Evolutionary conservation across 2,797 vertebrate species (phyloP), one percentile per base, ranked within the genome.

Genomic region (Salarias fasciatus): DNA sequence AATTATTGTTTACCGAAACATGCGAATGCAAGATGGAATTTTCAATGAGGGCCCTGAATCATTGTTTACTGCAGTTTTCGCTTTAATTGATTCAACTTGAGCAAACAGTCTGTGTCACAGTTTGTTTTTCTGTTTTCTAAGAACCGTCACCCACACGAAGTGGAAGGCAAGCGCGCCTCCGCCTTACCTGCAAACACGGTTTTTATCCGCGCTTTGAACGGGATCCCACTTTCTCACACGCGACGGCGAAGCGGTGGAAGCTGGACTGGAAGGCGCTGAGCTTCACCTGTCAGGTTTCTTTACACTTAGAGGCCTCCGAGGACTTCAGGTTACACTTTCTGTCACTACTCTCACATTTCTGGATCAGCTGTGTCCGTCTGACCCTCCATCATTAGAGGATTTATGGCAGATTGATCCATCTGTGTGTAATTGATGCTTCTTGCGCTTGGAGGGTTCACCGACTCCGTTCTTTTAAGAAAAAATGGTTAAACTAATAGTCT

Each of bases 51-150:
- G 30, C 63, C 41, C 50, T n/a, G 31, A 86, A 86, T 83, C 69
- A 56, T 47, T 31, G 56, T 62, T 69, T 66, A 31, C 56, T 61
- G 53, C 72, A 36, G 6, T 81, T 69, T 85, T 68, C 47, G 29
- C 83, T 89, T 88, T 82, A 92, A 91, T 90, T 79, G 86, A 90
- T 90, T 90, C 86, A 78, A 75, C 84, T 86, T 86, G 79, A 91
- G 88, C 86, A 90, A 91, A 91, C 85, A 86, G 52, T 56, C 67
- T 61, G 52, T 65, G 77, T 86, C 74, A 88, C 68, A 38, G 72
- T 89, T 89, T 67, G 65, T 87, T 87, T 64, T 83, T 68, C 53
- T 63, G 77, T 85, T 82, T 67, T 2, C 68, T 54, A 69, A 76
- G 55, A 42, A 45, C 18, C 18, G 18, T 24, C 18, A 18, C 18